phyloP scores from a whole-genome alignment of 2,113 vertebrate species.

The Siniperca chuatsi region DNA sequence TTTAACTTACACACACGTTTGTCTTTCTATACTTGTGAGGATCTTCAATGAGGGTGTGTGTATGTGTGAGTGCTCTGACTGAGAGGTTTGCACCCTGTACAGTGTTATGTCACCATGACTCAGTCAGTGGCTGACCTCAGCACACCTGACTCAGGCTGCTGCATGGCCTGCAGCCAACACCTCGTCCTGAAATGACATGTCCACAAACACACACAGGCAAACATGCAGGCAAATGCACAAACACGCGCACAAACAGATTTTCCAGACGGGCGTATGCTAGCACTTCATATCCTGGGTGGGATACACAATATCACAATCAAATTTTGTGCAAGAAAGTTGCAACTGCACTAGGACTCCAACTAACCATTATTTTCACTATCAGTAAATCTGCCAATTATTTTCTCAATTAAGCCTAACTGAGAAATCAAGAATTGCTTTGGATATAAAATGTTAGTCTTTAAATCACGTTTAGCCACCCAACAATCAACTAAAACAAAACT shows the following conservation, averaged over 20 bases:
- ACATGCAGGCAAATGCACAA: background rate
- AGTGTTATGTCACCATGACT: constrained; percentile 35
- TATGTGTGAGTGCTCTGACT: background rate
- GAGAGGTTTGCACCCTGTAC: background rate
- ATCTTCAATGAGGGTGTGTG: background rate
- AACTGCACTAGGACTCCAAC: background rate
- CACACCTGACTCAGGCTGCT: constrained; percentile 43
- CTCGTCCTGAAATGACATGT: constrained; percentile 10
- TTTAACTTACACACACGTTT: background rate
- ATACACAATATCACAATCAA: background rate
- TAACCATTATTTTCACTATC: background rate
- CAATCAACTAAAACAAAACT: too few relatives aligned
- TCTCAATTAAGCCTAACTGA: background rate
- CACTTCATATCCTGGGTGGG: background rate
- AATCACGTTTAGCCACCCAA: too few relatives aligned
- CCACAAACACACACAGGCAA: background rate
- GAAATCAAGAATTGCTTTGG: background rate
- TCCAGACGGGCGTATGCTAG: background rate
- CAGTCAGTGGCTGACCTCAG: constrained; percentile 29
- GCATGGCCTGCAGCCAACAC: constrained; percentile 13
- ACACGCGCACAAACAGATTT: background rate
- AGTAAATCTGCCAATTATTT: background rate
- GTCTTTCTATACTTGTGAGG: background rate
- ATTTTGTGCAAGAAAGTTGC: background rate
- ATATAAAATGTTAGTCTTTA: background rate